Base-by-base conservation (phyloP, 2,113 vertebrate genomes). In the Cynocephalus volans region DNA sequence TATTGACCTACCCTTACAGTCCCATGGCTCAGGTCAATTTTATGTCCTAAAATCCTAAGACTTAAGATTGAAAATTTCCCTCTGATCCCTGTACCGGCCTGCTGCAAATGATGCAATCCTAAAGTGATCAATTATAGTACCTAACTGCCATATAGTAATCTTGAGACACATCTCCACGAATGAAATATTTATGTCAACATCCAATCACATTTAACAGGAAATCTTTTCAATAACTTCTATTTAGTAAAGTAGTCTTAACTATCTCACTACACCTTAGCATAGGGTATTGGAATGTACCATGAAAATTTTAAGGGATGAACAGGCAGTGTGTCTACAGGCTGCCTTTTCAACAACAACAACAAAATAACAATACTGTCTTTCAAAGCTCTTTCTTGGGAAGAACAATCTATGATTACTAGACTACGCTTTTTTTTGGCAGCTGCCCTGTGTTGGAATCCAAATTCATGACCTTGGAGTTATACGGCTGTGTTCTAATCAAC, bases 101-200 rank as follows among this genome's bases (percentile, higher is more conserved):
- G 41, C 41, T 41, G 41, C 41, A 52, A 90, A 79, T 50, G 52
- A 90, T 9, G 60, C 31, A 90, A 77, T 83, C 10, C 23, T 52
- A 41, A 62, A 65, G 56, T 52, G 33, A 88, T 83, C 19, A 69
- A 86, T 10, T 70, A 23, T 54, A 76, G 41, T n/a, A 56, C 48
- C 31, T 50, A 69, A 84, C 0, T 89, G 62, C 26, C 70, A 83
- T 45, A 70, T 2, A 67, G 33, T 60, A 60, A 77, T 62, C 62
- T 88, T 52, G 86, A 65, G 45, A 73, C 69, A 88, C 8, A 70
- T 62, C 21, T 76, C 62, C 36, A 88, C 15, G 58, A 15, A 26
- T 77, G n/a, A 83, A 84, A 72, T 36, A 84, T 72, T 60, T 33
- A 69, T 67, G 77, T 45, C 50, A 93, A 83, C 41, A 93, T 83